Evolutionary conservation across 2,113 vertebrate species (phyloP).

Genomic region (Acrocephalus kingi): DNA sequence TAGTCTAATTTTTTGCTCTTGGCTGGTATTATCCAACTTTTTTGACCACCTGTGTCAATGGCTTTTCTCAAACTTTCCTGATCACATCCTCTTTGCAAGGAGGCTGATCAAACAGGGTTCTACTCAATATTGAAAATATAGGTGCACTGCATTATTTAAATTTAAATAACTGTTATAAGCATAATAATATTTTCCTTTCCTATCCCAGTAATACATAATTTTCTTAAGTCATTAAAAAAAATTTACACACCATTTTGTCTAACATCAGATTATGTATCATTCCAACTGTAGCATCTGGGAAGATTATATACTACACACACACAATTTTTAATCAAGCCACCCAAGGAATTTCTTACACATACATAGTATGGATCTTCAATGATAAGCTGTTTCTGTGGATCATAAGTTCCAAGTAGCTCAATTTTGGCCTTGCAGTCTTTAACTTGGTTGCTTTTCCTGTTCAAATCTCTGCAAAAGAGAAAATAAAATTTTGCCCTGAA

Average conservation of each 20-base stretch:
- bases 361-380: slow-evolving; percentile 91
- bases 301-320: not conserved
- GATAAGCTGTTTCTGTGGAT: slow-evolving; percentile 86
- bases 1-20: not conserved
- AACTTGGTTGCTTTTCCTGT: slow-evolving; percentile 81
- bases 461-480: slow-evolving; percentile 84
- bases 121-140: not conserved
- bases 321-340: not conserved
- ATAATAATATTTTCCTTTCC: not conserved
- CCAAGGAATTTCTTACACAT: slow-evolving; percentile 64
- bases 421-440: slow-evolving; percentile 82
- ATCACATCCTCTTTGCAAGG: not conserved
- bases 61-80: not conserved
- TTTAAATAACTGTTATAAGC: not conserved
- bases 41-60: not conserved
- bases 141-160: not conserved
- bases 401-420: slow-evolving; percentile 86
- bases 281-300: not conserved
- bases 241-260: not conserved
- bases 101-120: not conserved
- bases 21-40: not conserved
- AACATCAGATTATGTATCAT: not conserved
- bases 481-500: not conserved
- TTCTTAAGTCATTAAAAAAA: not conserved
- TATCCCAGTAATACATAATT: not conserved